Evolutionary conservation across 2,113 vertebrate genomes (phyloP).

Genomic region (Albula glossodonta): DNA sequence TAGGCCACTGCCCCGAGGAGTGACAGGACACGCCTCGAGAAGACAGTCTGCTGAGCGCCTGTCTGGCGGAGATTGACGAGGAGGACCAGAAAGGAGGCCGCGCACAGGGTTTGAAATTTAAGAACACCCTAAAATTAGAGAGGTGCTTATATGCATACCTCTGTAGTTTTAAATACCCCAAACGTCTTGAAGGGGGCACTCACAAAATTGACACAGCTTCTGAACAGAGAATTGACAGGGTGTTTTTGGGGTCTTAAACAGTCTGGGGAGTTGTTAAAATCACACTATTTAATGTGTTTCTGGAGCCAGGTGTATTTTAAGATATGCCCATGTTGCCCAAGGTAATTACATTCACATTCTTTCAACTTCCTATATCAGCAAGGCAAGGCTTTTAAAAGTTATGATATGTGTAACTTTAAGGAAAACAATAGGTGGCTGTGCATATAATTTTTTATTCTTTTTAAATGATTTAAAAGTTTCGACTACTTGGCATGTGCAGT

Average conservation of each 20-base stretch:
- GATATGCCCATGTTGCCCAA: not conserved
- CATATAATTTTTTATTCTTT: not conserved
- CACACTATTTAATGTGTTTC: too few species aligned
- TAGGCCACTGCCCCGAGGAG: slow-evolving; percentile 58
- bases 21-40: slow-evolving; percentile 37
- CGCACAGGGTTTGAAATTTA: slow-evolving; percentile 59
- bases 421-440: not conserved
- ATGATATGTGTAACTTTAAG: not conserved
- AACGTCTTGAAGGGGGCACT: slow-evolving; percentile 41
- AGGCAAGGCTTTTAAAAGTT: not conserved
- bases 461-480: not conserved
- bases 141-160: slow-evolving; percentile 49
- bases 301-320: not conserved
- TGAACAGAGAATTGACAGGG: not conserved
- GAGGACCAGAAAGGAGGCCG: slow-evolving; percentile 44
- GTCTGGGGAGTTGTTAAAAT: not conserved
- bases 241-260: not conserved
- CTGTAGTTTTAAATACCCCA: slow-evolving; percentile 59
- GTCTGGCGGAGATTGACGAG: slow-evolving; percentile 1
- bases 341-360: not conserved
- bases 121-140: slow-evolving; percentile 68
- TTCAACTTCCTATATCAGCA: not conserved
- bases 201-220: slow-evolving; percentile 22
- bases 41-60: not conserved
- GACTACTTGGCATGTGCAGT: not conserved